These are phyloP conservation scores for Drosophila suboccidentalis DNA, from an alignment of 2,888 invertebrate genomes.

Conservation along the genomic window DNA sequence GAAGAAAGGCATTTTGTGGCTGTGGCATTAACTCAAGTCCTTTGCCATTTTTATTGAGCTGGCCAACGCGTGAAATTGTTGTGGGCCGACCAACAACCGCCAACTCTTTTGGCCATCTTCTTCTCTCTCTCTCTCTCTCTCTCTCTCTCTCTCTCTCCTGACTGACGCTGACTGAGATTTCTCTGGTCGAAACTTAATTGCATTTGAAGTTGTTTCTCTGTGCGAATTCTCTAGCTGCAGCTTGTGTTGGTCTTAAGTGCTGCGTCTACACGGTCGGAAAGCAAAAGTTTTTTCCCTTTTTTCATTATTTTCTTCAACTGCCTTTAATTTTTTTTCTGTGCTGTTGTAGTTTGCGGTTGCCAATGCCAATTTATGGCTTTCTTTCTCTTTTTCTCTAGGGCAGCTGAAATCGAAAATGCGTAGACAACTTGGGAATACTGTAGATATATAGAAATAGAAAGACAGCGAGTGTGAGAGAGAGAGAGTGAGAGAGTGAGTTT, in stretches of 20 bases:
- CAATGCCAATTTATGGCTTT: conserved; percentile 75
- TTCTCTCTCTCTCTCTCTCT: not conserved
- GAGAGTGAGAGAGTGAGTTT: conserved; percentile 5
- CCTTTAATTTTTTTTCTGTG: conserved; percentile 6
- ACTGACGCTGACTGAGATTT: conserved; percentile 56
- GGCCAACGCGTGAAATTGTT: conserved; percentile 75
- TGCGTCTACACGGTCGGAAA: conserved; percentile 60
- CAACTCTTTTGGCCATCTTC: conserved; percentile 34
- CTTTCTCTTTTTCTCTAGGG: conserved; percentile 32
- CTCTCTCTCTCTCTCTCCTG: not conserved
- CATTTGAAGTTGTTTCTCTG: conserved; percentile 70
- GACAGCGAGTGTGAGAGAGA: not conserved
- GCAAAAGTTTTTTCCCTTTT: conserved; percentile 66
- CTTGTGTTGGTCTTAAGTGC: conserved; percentile 58
- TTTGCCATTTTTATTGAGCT: conserved; percentile 77
- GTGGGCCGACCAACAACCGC: conserved; percentile 45
- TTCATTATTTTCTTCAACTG: conserved; percentile 18
- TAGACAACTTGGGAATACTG: conserved; percentile 61
- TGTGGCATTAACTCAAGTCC: conserved; percentile 74
- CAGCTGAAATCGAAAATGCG: conserved; percentile 79
- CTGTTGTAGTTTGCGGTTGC: conserved; percentile 59
- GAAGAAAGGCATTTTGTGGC: conserved; percentile 32
- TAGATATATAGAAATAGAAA: conserved; percentile 19
- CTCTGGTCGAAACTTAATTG: conserved; percentile 67
- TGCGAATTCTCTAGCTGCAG: conserved; percentile 22